Conservation (phyloP, 53 echinoderm and acorn worm species). For the Echinarachnius parma region DNA sequence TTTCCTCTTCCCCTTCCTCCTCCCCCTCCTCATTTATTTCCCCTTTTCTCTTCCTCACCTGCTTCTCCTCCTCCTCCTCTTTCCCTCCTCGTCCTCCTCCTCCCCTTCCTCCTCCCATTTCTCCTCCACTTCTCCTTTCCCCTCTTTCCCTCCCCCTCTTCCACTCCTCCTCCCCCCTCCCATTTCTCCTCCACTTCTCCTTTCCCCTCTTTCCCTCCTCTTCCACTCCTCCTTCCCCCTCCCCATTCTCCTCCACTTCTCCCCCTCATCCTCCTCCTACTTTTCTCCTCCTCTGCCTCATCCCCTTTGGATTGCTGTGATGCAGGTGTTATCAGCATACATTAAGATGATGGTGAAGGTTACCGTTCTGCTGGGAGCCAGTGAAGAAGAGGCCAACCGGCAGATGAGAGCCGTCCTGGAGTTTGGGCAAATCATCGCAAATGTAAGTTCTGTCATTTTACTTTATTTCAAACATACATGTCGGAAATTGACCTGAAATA, state of each 20-base stretch:
- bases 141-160: background rate
- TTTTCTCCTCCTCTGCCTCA: background rate
- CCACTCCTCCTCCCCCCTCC: background rate
- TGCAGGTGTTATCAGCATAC: constrained; percentile 72
- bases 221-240: background rate
- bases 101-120: background rate
- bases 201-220: background rate
- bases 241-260: background rate
- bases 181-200: background rate
- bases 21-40: no score
- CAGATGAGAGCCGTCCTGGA: constrained; percentile 72
- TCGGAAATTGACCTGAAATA: no score
- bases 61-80: no score
- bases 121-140: background rate
- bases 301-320: background rate
- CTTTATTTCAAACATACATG: no score
- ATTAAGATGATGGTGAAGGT: constrained; percentile 74
- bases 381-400: constrained; percentile 55
- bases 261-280: background rate
- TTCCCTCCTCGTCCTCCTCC: background rate
- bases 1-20: background rate
- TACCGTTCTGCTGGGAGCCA: constrained; percentile 70
- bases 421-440: constrained; percentile 74
- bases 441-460: no score
- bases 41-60: no score